Conservation (phyloP, 2,113 vertebrate species). For the Cygnus buccinator region DNA sequence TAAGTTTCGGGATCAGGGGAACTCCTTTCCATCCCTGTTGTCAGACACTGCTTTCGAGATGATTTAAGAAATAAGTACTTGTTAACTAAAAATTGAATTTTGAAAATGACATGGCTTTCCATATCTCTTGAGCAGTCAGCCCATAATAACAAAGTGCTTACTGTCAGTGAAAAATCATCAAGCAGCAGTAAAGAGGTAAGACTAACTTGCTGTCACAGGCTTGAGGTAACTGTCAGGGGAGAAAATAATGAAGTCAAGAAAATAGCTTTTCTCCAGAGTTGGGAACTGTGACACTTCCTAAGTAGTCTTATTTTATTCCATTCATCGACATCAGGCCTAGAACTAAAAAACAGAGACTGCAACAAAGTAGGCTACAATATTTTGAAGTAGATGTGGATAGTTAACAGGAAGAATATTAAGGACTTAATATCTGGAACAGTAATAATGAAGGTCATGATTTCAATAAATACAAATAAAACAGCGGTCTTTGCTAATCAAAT, state of each 20-base stretch:
- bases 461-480: not conserved
- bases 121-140: not conserved
- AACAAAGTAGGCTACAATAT: not conserved
- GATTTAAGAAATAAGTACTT: not conserved
- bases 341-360: not conserved
- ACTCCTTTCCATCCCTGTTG: not conserved
- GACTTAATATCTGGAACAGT: not conserved
- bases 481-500: not conserved
- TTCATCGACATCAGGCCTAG: not conserved
- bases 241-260: not conserved
- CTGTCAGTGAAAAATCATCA: not conserved
- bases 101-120: not conserved
- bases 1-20: not conserved
- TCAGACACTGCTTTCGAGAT: not conserved
- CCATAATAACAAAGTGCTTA: not conserved
- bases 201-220: not conserved
- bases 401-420: not conserved
- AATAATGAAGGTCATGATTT: not conserved
- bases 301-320: not conserved
- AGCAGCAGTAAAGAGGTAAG: not conserved
- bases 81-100: not conserved
- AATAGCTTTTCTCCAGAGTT: not conserved
- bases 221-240: not conserved
- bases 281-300: not conserved
- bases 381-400: not conserved